Conservation (phyloP, 2,888 invertebrate species). For the Apantesis nais region DNA sequence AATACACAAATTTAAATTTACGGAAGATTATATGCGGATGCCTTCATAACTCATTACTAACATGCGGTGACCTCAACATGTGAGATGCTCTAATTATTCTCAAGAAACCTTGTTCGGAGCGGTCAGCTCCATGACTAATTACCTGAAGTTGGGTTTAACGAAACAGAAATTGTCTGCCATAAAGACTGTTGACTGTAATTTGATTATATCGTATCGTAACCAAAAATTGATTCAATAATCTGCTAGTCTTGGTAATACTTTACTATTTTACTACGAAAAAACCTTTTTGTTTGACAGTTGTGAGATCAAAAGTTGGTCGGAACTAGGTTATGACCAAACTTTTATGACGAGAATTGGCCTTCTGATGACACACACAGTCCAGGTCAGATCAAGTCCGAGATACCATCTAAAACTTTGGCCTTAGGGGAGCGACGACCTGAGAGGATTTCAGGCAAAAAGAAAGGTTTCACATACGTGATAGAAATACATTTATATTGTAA, state of each 20-base stretch:
- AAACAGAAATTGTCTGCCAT: neutral
- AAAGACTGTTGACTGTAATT: no score
- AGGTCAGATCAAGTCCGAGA: no score
- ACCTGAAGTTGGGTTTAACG: conserved; percentile 27
- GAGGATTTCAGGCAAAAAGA: neutral
- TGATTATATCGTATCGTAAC: no score
- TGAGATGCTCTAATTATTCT: conserved; percentile 43
- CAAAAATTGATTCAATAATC: no score
- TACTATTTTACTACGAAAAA: no score
- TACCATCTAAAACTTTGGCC: neutral
- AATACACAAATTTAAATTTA: neutral
- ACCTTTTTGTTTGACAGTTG: no score
- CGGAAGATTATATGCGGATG: neutral
- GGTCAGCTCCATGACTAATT: conserved; percentile 51
- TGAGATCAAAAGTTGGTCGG: no score
- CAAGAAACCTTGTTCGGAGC: conserved; percentile 48
- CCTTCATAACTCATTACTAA: neutral
- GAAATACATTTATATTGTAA: neutral
- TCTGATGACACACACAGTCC: no score
- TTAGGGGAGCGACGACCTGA: no score
- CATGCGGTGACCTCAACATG: conserved; percentile 21
- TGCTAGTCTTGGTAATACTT: no score
- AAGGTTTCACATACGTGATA: neutral
- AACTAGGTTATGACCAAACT: no score
- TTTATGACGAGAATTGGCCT: no score